These are phyloP conservation scores for Allobates femoralis DNA, from an alignment of 2,797 vertebrate genomes.

Conservation along the genomic window DNA sequence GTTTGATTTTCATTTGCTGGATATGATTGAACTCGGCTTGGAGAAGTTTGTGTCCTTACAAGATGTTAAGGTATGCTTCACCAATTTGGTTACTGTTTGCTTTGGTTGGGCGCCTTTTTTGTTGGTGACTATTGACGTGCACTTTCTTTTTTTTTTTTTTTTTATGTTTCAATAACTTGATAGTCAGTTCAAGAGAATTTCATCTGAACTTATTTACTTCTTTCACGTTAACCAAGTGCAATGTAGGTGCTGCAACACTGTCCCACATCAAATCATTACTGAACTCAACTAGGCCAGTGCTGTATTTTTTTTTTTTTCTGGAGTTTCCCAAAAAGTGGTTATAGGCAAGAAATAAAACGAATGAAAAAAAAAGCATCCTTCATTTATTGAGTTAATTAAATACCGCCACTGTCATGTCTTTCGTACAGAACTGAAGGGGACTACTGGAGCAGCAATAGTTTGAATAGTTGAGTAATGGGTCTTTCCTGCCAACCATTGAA, in stretches of 20 bases:
- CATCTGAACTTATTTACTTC: background rate
- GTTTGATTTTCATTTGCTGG: slow-evolving; percentile 94
- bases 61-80: slow-evolving; percentile 86
- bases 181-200: background rate
- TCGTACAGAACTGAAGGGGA: too few species aligned
- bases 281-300: background rate
- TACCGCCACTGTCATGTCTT: too few species aligned
- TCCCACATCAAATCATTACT: background rate
- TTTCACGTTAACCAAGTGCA: background rate
- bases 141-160: too few species aligned
- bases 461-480: too few species aligned
- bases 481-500: too few species aligned
- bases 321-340: too few species aligned
- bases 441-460: too few species aligned
- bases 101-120: slow-evolving; percentile 8
- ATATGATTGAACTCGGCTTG: slow-evolving; percentile 95
- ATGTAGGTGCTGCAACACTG: background rate
- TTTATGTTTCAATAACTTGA: background rate
- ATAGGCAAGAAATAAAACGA: too few species aligned
- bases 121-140: background rate
- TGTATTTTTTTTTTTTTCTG: too few species aligned
- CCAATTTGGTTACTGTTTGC: background rate
- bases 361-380: too few species aligned
- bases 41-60: slow-evolving; percentile 88
- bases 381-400: too few species aligned